Conservation (phyloP, 2,797 vertebrate genomes). For the Siniperca undulata region DNA sequence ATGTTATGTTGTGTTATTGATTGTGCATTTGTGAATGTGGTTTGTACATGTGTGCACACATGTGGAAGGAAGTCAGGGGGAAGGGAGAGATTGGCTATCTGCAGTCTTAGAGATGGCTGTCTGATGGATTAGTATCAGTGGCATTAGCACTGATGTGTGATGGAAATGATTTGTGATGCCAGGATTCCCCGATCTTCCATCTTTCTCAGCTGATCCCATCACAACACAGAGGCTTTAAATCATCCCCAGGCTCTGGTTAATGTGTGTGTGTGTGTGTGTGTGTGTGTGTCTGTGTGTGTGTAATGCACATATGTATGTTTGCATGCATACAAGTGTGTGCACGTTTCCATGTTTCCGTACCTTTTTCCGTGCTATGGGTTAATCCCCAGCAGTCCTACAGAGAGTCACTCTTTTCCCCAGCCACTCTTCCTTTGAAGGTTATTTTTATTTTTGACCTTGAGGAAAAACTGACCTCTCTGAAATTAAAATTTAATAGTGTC, state of each 20-base stretch:
- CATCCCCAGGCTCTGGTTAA: constrained; percentile 32
- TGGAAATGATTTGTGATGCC: constrained; percentile 73
- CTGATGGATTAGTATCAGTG: constrained; percentile 71
- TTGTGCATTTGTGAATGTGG: constrained; percentile 1
- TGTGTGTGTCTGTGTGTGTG: neutral
- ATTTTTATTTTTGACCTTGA: constrained; percentile 76
- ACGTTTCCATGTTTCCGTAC: neutral
- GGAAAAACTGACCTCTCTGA: constrained; percentile 67
- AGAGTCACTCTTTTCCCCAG: constrained; percentile 26
- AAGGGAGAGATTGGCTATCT: constrained; percentile 48
- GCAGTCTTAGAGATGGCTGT: constrained; percentile 64
- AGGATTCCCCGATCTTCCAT: constrained; percentile 59
- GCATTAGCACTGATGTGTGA: constrained; percentile 68
- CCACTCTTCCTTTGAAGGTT: constrained; percentile 65
- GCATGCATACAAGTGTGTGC: neutral
- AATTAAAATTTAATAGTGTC: constrained; percentile 67
- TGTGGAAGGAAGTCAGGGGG: constrained; percentile 20
- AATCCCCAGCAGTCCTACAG: constrained; percentile 36
- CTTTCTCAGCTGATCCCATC: constrained; percentile 61
- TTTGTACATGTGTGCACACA: constrained; percentile 18
- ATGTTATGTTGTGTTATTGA: neutral
- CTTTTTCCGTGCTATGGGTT: constrained; percentile 35
- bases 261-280: constrained; percentile 20
- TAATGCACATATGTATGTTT: neutral
- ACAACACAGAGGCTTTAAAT: constrained; percentile 52